A percentile compares a stretch with the other conserved stretches of the same genome.
These are phyloP conservation scores for Platyrinchus mystaceus DNA, from an alignment of 2,797 vertebrate species.

Conservation along the genomic window DNA sequence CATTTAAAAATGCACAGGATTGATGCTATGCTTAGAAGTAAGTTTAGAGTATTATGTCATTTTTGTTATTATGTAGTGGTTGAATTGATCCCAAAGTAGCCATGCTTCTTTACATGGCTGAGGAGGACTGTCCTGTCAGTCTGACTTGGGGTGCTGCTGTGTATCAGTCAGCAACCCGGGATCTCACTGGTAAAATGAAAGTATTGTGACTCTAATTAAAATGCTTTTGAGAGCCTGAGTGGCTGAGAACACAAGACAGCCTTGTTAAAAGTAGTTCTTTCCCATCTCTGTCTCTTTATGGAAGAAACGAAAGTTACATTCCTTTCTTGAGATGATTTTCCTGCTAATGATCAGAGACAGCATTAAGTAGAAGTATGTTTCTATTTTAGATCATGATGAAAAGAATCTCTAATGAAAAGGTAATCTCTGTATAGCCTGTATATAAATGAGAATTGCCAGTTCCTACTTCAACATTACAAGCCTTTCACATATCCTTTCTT, in stretches of 20 bases:
- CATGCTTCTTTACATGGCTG: background rate
- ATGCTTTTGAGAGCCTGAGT: background rate
- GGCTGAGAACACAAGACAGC: background rate
- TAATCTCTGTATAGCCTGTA: background rate
- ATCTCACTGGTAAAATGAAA: background rate
- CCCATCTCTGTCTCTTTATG: background rate
- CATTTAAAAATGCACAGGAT: background rate
- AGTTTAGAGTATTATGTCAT: background rate
- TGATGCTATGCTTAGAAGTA: background rate
- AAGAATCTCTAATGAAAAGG: conserved; percentile 5
- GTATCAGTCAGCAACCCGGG: background rate
- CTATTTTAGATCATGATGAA: background rate
- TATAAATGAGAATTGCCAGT: background rate
- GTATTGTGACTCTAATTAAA: background rate
- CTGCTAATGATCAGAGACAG: background rate
- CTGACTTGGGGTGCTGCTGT: background rate
- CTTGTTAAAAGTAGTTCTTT: background rate
- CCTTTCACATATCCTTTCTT: background rate
- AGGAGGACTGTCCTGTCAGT: background rate
- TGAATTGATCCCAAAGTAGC: background rate
- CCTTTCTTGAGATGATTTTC: background rate
- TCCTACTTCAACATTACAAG: background rate
- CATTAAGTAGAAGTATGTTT: background rate
- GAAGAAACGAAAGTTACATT: background rate
- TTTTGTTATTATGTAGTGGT: background rate